Conservation (phyloP, 2,797 vertebrate genomes). For the Potorous gilbertii region DNA sequence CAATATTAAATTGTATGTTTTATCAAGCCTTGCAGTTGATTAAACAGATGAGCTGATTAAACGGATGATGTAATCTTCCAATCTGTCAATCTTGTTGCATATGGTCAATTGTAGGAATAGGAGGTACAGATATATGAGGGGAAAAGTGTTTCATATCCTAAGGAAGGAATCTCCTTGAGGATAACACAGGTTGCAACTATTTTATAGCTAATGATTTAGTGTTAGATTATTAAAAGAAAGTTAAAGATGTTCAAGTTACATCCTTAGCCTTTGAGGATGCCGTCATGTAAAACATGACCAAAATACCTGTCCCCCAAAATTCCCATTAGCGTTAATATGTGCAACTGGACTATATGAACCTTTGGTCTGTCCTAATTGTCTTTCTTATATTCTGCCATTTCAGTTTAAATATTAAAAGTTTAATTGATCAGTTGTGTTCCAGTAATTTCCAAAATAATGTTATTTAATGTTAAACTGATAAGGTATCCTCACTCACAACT, state of each 20-base stretch:
- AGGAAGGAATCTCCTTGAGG: neutral
- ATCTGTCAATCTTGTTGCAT: neutral
- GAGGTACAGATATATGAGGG: neutral
- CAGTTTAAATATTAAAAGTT: neutral
- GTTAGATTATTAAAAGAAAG: neutral
- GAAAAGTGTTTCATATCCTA: neutral
- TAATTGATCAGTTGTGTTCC: neutral
- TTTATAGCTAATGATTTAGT: neutral
- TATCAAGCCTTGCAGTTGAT: conserved; percentile 23
- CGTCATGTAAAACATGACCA: too few species aligned
- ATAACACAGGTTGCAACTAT: neutral
- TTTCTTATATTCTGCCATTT: neutral
- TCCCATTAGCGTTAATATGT: too few species aligned
- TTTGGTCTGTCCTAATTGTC: too few species aligned
- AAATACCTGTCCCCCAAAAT: too few species aligned
- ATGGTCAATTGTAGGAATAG: neutral
- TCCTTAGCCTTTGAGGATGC: too few species aligned
- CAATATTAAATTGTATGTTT: conserved; percentile 18
- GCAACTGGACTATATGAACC: too few species aligned
- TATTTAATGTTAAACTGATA: neutral
- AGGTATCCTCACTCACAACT: neutral
- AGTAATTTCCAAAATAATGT: neutral
- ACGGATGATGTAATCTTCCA: neutral
- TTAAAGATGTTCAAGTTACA: too few species aligned
- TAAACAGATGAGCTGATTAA: conserved; percentile 4